Evolutionary conservation across 1,140 invertebrate species (phyloP).

Genomic region (Apis cerana): DNA sequence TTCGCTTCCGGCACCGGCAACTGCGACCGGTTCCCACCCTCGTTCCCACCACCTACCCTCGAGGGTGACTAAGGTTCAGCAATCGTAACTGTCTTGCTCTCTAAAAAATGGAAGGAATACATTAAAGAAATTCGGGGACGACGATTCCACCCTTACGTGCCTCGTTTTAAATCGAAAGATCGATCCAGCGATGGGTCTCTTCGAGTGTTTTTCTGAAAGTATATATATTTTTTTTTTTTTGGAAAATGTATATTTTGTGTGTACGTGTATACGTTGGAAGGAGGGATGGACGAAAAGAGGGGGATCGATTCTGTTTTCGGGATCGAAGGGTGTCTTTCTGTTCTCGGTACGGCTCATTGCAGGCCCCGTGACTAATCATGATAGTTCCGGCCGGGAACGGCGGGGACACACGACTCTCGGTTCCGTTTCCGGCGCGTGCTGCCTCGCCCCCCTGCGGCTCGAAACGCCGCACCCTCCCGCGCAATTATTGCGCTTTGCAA

Average conservation of each 20-base stretch:
- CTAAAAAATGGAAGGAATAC: constrained; percentile 65
- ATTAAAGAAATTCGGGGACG: constrained; percentile 60
- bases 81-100: constrained; percentile 65
- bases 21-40: constrained; percentile 63
- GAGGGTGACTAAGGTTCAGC: constrained; percentile 64
- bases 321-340: constrained; percentile 53
- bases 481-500: constrained; percentile 76
- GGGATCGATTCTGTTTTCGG: constrained; percentile 30
- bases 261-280: no score
- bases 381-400: constrained; percentile 81
- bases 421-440: constrained; percentile 81
- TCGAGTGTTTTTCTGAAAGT: no score
- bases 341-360: constrained; percentile 68
- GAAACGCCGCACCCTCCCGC: constrained; percentile 65
- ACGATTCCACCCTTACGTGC: no score
- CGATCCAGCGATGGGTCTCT: no score
- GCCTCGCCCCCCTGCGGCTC: constrained; percentile 51
- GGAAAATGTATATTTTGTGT: no score
- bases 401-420: constrained; percentile 80
- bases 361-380: constrained; percentile 80
- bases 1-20: constrained; percentile 74
- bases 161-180: no score
- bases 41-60: constrained; percentile 49
- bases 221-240: no score
- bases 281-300: no score